Evolutionary conservation across 2,113 vertebrate genomes (phyloP).

Genomic region (Mesembrinibis cayennensis): DNA sequence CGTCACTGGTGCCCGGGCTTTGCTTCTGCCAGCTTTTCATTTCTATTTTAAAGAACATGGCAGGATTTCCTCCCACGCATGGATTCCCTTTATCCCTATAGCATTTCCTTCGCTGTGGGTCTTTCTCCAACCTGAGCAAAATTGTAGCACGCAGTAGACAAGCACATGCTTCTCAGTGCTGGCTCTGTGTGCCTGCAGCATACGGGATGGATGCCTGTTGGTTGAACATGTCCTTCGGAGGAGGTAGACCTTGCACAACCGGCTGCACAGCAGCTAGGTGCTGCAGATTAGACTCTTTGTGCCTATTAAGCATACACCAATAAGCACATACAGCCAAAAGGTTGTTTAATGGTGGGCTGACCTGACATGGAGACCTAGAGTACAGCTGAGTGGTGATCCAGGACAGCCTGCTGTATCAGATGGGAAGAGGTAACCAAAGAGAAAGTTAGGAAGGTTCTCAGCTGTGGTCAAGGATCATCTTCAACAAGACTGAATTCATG

Average conservation of each 20-base stretch:
- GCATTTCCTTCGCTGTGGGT: not conserved
- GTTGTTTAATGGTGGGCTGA: not conserved
- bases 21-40: not conserved
- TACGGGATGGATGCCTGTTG: not conserved
- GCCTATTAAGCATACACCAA: not conserved
- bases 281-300: not conserved
- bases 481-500: not conserved
- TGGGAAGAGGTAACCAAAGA: not conserved
- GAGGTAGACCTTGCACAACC: not conserved
- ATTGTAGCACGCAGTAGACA: rapidly evolving
- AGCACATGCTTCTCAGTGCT: not conserved
- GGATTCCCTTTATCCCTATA: not conserved
- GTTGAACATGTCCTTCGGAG: not conserved
- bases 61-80: not conserved
- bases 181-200: rapidly evolving
- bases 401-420: not conserved
- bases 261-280: not conserved
- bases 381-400: not conserved
- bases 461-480: not conserved
- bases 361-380: not conserved
- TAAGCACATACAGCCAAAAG: not conserved
- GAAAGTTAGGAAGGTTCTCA: not conserved
- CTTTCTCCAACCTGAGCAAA: not conserved
- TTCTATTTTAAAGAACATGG: not conserved
- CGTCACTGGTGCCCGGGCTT: not conserved